Percentiles rank a stretch among this genome's conserved stretches.
These are phyloP conservation scores for Porites lobata DNA, from an alignment of 92 coral and sea anemone genomes.

Conservation along the genomic window DNA sequence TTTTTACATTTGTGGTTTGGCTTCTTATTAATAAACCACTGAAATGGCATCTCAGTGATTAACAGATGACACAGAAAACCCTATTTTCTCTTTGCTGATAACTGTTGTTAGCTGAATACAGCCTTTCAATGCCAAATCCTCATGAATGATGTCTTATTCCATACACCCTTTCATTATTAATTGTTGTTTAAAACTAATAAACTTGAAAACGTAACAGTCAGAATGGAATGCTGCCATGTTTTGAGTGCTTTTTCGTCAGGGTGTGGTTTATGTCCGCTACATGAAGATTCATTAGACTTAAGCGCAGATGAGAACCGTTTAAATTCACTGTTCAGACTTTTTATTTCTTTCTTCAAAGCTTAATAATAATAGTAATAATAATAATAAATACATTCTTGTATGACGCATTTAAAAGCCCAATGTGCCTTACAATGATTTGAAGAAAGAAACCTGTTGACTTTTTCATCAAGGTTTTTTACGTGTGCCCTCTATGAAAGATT, in stretches of 20 bases:
- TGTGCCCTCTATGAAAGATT: background rate
- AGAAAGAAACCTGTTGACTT: background rate
- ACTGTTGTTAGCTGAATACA: constrained; percentile 18
- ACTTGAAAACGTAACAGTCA: too few relatives aligned
- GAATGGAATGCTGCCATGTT: too few relatives aligned
- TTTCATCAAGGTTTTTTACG: background rate
- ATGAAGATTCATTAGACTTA: too few relatives aligned
- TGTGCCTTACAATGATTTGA: background rate
- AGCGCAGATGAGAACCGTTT: too few relatives aligned
- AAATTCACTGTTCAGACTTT: too few relatives aligned
- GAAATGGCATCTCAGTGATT: background rate
- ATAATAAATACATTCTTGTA: too few relatives aligned
- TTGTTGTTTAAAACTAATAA: constrained; percentile 2
- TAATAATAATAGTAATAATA: too few relatives aligned
- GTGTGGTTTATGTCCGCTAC: too few relatives aligned
- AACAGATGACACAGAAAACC: constrained; percentile 11
- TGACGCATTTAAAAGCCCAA: too few relatives aligned
- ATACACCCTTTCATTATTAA: background rate
- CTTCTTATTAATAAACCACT: background rate
- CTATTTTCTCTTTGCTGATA: constrained; percentile 17
- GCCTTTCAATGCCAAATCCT: constrained; percentile 22
- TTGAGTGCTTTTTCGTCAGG: too few relatives aligned
- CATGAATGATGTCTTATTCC: background rate
- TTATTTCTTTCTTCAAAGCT: too few relatives aligned
- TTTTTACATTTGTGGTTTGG: background rate